These are phyloP conservation scores for Brachionus calyciflorus DNA, from an alignment of 1,140 invertebrate genomes.

Conservation along the genomic window DNA sequence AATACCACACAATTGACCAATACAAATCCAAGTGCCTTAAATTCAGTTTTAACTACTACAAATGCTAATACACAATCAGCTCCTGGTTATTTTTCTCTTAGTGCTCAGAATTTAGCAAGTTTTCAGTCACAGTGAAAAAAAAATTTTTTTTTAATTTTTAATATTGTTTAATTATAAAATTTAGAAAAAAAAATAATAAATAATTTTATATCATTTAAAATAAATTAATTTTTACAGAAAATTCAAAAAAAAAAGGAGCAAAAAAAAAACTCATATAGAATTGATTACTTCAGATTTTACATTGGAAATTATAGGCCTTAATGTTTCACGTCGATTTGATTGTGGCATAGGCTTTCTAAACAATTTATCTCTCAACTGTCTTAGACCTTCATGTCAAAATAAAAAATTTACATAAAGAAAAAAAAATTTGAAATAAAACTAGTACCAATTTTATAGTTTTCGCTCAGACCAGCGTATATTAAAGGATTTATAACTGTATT, in stretches of 20 bases:
- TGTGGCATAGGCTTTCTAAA: too few relatives aligned
- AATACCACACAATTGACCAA: not conserved
- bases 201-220: too few relatives aligned
- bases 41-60: not conserved
- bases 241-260: too few relatives aligned
- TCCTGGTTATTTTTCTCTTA: not conserved
- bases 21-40: not conserved
- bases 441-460: slow-evolving; percentile 51
- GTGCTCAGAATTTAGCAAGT: slow-evolving; percentile 4
- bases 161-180: too few relatives aligned
- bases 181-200: too few relatives aligned
- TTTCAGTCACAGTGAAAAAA: not conserved
- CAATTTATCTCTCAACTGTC: not conserved
- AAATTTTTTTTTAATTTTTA: too few relatives aligned
- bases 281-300: too few relatives aligned
- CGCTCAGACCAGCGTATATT: slow-evolving; percentile 63
- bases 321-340: too few relatives aligned
- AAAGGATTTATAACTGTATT: slow-evolving; percentile 63
- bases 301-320: too few relatives aligned
- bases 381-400: not conserved
- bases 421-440: not conserved
- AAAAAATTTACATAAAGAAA: not conserved
- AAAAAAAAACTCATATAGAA: too few relatives aligned
- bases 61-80: slow-evolving; percentile 8
- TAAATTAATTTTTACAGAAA: too few relatives aligned